Evolutionary conservation across 2,113 vertebrate genomes (phyloP), one percentile per base, ranked within the genome.

Genomic region (Ciconia maguari): DNA sequence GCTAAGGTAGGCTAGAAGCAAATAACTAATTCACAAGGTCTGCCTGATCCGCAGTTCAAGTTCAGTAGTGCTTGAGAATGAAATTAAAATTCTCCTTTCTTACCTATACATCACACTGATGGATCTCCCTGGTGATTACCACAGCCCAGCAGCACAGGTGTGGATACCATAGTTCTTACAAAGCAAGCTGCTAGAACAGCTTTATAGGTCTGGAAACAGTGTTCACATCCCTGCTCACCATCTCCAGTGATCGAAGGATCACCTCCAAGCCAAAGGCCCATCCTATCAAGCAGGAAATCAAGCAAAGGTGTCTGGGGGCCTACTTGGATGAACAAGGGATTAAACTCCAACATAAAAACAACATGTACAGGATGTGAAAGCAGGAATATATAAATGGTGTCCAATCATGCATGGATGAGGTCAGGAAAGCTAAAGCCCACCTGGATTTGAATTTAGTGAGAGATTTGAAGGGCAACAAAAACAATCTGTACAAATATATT

Each of bases 21-120:
- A 76, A 7, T 44, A 36, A 41, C 4, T 29, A 54, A 49, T 22
- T 34, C 26, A 38, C 16, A 54, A 30, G 6, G 10, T 49, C 57
- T 85, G 20, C 10, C 24, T 71, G 14, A 60, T 55, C 30, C 8
- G 1, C 17, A 44, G 44, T 54, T 81, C 10, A 70, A 49, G 18
- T 24, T 70, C 19, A 70, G 19, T 7, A 12, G 7, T 27, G 16
- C 22, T 54, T 54, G 7, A 64, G 7, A 92, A 81, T 7, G 3
- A 52, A 83, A 76, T n/a, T 2, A 27, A 29, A 75, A 32, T 58
- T 80, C 26, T 52, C 13, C 4, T 5, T 62, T 62, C 54, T 88
- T n/a, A 75, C 3, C 4, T 26, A 69, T 5, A 46, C 16, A 46
- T 12, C 0, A 1, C 4, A 5, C 20, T n/a, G 27, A 36, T 16